Base-by-base conservation (phyloP, 2,797 vertebrate species). In the Erpetoichthys calabaricus region DNA sequence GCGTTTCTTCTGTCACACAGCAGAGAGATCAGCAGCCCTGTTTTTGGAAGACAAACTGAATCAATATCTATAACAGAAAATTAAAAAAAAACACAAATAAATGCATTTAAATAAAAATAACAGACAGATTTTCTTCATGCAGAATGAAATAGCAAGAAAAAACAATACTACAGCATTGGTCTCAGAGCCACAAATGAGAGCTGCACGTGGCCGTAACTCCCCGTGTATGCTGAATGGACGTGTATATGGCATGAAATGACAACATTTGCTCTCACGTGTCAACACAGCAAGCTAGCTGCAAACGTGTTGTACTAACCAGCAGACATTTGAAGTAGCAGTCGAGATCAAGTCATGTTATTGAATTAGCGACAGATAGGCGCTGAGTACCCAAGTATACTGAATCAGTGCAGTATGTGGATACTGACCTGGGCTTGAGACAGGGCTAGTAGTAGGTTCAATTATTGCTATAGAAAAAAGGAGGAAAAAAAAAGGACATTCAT, bases 351-450 rank as follows among this genome's bases (percentile, higher is more conserved):
- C 43, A 1, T 57, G 64, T 59, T 75, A 77, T 70, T 69, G 73
- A 69, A 63, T 82, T 78, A 80, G 65, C 9, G 6, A 47, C 6
- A 49, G 70, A 70, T 65, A 67, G 70, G 66, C 59, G 66, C 71
- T 67, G 67, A 77, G 80, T 77, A 82, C 85, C 88, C 86, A 84
- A 72, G 71, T 80, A 82, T 84, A 86, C 90, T 85, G 77, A 64
- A 73, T 78, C 79, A 79, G 78, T 81, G 80, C 80, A 80, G 87
- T 86, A 87, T 81, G 82, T 84, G 90, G 84, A 96, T 96, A 98
- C 94, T 98, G 94, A 98, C 95, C 95, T 98, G 95, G 92, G 87
- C 90, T 95, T 77, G 91, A 91, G 84, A 94, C 92, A 88, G 90
- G 81, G 84, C 91, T 97, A 97, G 92, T 88, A 82, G 91, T 84